Evolutionary conservation across 1,140 invertebrate species (phyloP).

Genomic region (Paralvinella palmiformis): DNA sequence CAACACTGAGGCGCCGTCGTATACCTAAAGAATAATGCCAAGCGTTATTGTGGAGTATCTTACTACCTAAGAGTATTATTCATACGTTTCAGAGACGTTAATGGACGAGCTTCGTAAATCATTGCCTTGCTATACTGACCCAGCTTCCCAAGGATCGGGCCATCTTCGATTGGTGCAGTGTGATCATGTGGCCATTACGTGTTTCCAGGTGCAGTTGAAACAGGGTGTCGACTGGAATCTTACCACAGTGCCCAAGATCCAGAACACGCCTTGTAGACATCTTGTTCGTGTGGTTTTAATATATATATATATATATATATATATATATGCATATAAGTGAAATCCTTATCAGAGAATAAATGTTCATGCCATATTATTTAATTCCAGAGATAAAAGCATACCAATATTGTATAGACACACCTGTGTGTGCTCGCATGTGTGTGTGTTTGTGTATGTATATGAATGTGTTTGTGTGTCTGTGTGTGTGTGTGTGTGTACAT

Average conservation of each 20-base stretch:
- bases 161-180: slow-evolving; percentile 10
- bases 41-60: background rate
- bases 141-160: slow-evolving; percentile 5
- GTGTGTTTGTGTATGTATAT: too few species aligned
- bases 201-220: slow-evolving; percentile 6
- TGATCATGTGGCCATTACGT: background rate
- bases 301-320: background rate
- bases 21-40: slow-evolving; percentile 5
- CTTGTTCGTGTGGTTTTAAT: background rate
- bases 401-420: too few species aligned
- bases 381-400: too few species aligned
- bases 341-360: too few species aligned
- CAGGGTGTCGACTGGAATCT: slow-evolving; percentile 3
- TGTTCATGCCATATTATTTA: too few species aligned
- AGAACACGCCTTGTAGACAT: background rate
- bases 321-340: too few species aligned
- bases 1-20: slow-evolving; percentile 8
- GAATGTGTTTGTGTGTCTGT: too few species aligned
- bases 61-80: background rate
- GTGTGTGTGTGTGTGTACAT: too few species aligned
- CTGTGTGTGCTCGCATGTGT: too few species aligned
- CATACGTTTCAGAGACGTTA: background rate
- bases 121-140: background rate
- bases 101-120: background rate
- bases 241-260: slow-evolving; percentile 3